Evolutionary conservation across 1,140 invertebrate genomes (phyloP), one percentile per base, ranked within the genome.

Genomic region (Tenebrio molitor): DNA sequence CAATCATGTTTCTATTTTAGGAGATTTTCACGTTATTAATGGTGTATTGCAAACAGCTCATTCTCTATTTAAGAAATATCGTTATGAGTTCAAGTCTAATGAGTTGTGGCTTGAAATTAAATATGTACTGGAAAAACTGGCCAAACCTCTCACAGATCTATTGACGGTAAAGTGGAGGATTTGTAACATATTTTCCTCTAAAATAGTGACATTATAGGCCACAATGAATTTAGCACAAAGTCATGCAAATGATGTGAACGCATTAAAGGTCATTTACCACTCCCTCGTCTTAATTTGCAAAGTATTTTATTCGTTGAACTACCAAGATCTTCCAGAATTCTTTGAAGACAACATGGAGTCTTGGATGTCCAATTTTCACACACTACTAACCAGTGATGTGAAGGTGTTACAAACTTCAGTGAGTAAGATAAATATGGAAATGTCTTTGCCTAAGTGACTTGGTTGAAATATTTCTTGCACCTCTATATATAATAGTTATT

Each of bases 241-340:
- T 36, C 93, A 97, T 82, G 88, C 89, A 7, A 89, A 89, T 77
- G 96, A 97, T 84, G 86, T 88, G 0, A 89, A 90, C 77, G 94
- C 93, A 0, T 84, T 98, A 5, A 92, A 91, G 83, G 88, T 97
- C 7, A 95, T 98, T 74, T 97, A 97, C 78, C 93, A 91, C 71
- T 97, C 96, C 0, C 85, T 99, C 42, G 88, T 94, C 15, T 86
- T 97, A 1, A 92, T 98, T n/a, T 92, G 92, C 74, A 98, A 99
- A 87, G 94, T 99, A 16, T 99, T 98, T 85, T 96, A 97, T 83
- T 98, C 96, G 1, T 87, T 99, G 2, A 99, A 99, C 85, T 96
- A 90, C 76, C 96, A 98, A 87, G 97, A 99, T 86, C 85, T 99
- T 74, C 97, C 97, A 0, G 97, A 99, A 86, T 97, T 95, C 86